Evolutionary conservation across 2,797 vertebrate genomes (phyloP).

Genomic region (Syngnathus acus): DNA sequence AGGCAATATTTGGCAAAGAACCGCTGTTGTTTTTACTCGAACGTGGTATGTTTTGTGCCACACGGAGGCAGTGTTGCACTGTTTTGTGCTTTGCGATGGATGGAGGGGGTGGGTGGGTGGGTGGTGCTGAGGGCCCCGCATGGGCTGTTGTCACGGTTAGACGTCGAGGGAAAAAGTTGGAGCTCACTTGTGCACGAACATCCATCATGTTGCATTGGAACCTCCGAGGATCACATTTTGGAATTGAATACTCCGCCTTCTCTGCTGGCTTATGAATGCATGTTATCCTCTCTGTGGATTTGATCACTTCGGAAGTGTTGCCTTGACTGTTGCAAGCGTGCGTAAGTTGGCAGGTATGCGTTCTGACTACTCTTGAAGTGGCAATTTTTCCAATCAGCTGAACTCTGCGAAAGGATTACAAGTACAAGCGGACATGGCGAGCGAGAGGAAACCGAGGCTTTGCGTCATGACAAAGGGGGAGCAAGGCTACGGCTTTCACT

Average conservation of each 20-base stretch:
- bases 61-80: neutral
- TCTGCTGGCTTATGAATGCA: neutral
- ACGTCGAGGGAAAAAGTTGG: constrained; percentile 10
- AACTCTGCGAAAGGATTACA: neutral
- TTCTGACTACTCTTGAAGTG: constrained; percentile 30
- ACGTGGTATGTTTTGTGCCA: neutral
- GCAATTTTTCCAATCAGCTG: constrained; percentile 3
- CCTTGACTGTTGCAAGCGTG: constrained; percentile 2
- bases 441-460: constrained; percentile 81
- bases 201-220: constrained; percentile 14
- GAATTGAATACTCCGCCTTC: constrained; percentile 10
- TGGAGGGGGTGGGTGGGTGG: neutral
- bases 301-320: neutral
- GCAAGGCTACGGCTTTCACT: constrained; percentile 90
- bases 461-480: constrained; percentile 81
- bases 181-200: constrained; percentile 11
- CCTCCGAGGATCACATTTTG: constrained; percentile 29
- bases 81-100: neutral
- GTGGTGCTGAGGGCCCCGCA: neutral
- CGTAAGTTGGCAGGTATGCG: constrained; percentile 24
- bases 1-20: no score
- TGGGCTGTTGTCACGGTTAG: neutral
- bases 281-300: neutral
- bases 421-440: constrained; percentile 66
- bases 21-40: neutral